Evolutionary conservation across 2,888 invertebrate species (phyloP), one percentile per base, ranked within the genome.

Genomic region (Geophilus truncorum): DNA sequence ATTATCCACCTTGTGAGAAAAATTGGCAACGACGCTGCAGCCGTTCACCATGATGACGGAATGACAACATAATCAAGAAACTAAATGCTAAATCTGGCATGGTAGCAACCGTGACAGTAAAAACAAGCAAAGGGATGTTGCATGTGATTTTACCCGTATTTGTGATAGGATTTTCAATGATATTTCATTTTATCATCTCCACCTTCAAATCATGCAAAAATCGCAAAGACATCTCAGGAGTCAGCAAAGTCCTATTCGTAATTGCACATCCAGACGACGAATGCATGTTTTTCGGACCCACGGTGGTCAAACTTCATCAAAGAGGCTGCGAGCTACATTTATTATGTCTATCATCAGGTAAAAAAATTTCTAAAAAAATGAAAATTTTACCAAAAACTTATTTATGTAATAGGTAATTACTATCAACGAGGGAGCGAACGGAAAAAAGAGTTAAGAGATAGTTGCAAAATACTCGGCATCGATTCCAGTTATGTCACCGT

Each of bases 201-300:
- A 57, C 62, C n/a, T 25, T 80, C 12, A 32, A 34, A 32, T 30
- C 80, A 4, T 80, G 70, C 23, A 80, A 80, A 70, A 18, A 70
- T 21, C 51, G 51, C 18, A 78, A 40, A 40, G 87, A 90, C 83
- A 88, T 88, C 81, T 88, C 88, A 36, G 89, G 89, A 32, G 88
- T 90, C 15, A 87, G 89, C 45, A 88, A 94, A 84, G 91, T 95
- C 70, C 88, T 98, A 34, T 87, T 98, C 80, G 92, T 98, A 0
- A 94, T 92, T 70, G 97, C 98, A 25, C 99, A 99, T 89, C 98
- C 98, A 18, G 98, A 99, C 87, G 98, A 99, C 87, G 98, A 99
- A 87, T 95, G 95, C 84, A 98, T 99, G 98, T 99, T 99, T 87
- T 99, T 99, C 87, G 95, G 96, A 0, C 99, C 99, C 21, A 91